phyloP scores from a whole-genome alignment of 2,113 vertebrate genomes.

The Noctilio leporinus region DNA sequence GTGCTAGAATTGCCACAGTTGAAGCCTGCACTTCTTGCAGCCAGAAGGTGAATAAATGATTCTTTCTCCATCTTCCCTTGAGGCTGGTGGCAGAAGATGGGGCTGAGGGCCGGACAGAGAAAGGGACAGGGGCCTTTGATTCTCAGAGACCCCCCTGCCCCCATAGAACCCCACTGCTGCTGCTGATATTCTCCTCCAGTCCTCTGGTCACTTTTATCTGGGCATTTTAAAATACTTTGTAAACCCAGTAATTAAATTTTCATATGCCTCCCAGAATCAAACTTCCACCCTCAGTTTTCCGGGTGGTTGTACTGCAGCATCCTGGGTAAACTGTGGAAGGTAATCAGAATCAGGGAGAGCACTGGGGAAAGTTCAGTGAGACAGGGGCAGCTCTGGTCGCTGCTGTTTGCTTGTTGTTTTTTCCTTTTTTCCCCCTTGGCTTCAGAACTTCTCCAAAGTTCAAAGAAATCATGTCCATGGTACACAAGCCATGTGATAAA shows the following conservation, averaged over 20 bases:
- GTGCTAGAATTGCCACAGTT: constrained; percentile 36
- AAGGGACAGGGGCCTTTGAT: neutral
- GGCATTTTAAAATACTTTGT: constrained; percentile 36
- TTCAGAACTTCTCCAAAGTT: neutral
- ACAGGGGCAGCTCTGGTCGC: neutral
- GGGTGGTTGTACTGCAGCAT: constrained; percentile 30
- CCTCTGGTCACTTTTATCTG: constrained; percentile 8
- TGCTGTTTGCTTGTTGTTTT: neutral
- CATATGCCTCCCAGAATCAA: constrained; percentile 44
- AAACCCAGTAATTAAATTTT: constrained; percentile 46
- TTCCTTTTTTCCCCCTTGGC: no score
- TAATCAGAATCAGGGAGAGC: constrained; percentile 24
- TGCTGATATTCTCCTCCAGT: neutral
- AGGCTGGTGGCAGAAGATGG: neutral
- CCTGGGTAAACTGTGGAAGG: constrained; percentile 15
- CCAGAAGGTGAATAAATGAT: neutral
- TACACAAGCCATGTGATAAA: neutral
- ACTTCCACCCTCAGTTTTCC: constrained; percentile 36
- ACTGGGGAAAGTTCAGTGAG: neutral
- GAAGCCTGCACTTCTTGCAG: constrained; percentile 11
- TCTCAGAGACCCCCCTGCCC: neutral
- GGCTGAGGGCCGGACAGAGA: neutral
- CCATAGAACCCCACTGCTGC: neutral
- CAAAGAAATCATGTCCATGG: neutral
- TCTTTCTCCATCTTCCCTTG: neutral